Percentiles rank a stretch among this genome's conserved stretches.
These are phyloP conservation scores for Cassiopea xamachana DNA, from an alignment of 30 jellyfish, hydroid and myxozoan species.

Conservation along the genomic window DNA sequence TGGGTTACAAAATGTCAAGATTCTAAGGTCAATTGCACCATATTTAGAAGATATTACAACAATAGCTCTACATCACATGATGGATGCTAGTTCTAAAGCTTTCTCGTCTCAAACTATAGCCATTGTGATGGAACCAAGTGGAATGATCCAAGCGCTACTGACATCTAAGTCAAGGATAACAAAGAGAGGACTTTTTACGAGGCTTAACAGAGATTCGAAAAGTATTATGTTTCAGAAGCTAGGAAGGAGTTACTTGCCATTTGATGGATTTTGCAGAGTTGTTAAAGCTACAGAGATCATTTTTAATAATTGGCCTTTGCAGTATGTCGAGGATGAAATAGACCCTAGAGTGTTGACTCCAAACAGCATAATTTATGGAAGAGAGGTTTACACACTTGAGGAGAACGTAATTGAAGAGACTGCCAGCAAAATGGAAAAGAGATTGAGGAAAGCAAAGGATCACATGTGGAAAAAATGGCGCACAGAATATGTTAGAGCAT, in stretches of 20 bases:
- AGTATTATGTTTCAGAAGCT: slow-evolving; percentile 33
- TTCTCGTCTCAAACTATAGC: slow-evolving; percentile 37
- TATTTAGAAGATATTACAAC: slow-evolving; percentile 34
- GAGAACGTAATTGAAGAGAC: background rate
- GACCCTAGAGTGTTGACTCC: slow-evolving; percentile 58
- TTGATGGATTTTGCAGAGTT: slow-evolving; percentile 42
- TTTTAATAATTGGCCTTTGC: slow-evolving; percentile 50
- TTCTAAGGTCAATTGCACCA: slow-evolving; percentile 57
- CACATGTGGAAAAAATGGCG: slow-evolving; percentile 55
- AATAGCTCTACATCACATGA: slow-evolving; percentile 37
- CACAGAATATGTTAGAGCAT: slow-evolving; percentile 57
- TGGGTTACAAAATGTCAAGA: slow-evolving; percentile 11
- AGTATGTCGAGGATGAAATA: slow-evolving; percentile 71
- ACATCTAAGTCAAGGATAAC: slow-evolving; percentile 59
- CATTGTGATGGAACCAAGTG: slow-evolving; percentile 28
- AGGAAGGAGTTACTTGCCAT: slow-evolving; percentile 57
- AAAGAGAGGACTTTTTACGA: slow-evolving; percentile 48
- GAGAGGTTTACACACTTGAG: slow-evolving; percentile 43
- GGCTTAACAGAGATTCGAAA: slow-evolving; percentile 60
- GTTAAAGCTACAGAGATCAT: slow-evolving; percentile 42
- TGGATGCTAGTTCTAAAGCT: slow-evolving; percentile 62
- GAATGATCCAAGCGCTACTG: slow-evolving; percentile 29
- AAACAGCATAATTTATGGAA: slow-evolving; percentile 54
- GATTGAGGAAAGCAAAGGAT: slow-evolving; percentile 43
- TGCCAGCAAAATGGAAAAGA: slow-evolving; percentile 41